A percentile compares a stretch with the other conserved stretches of the same genome.
Evolutionary conservation across 2,113 vertebrate genomes (phyloP).

Genomic region (Pitta sordida): DNA sequence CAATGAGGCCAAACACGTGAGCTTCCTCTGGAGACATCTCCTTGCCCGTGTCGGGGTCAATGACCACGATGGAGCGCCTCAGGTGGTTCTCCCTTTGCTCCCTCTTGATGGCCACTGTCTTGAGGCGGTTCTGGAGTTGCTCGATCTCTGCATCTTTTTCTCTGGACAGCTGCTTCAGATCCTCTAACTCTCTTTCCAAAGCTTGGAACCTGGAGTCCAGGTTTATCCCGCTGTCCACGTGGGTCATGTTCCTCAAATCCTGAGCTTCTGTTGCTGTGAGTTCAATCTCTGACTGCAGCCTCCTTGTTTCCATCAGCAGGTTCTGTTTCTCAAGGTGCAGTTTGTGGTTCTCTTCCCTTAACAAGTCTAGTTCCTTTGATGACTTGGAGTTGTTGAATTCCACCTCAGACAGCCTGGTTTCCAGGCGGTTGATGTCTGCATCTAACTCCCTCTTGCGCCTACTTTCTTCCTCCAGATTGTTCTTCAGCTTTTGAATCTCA

Average conservation of each 20-base stretch:
- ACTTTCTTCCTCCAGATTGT: constrained; percentile 86
- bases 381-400: constrained; percentile 96
- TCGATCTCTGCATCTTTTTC: constrained; percentile 90
- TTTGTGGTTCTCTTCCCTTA: constrained; percentile 91
- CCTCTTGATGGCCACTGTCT: constrained; percentile 82
- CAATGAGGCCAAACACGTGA: constrained; percentile 88
- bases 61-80: constrained; percentile 91
- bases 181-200: constrained; percentile 85
- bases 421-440: constrained; percentile 76
- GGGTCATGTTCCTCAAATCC: constrained; percentile 76
- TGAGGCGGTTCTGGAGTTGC: constrained; percentile 85
- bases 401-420: constrained; percentile 82
- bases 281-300: constrained; percentile 89
- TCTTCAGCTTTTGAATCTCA: constrained; percentile 87
- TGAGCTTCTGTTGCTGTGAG: constrained; percentile 86
- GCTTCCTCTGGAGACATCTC: constrained; percentile 96
- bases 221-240: constrained; percentile 74
- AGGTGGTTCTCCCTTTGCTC: constrained; percentile 96
- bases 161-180: constrained; percentile 80
- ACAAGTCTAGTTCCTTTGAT: constrained; percentile 87
- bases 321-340: constrained; percentile 90
- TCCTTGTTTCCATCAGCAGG: constrained; percentile 86
- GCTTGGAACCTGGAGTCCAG: constrained; percentile 83
- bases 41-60: constrained; percentile 91
- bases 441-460: constrained; percentile 83